Percentiles rank a stretch among this genome's conserved stretches.
phyloP scores from a whole-genome alignment of 2,888 invertebrate genomes.

The Ditula angustiorana region DNA sequence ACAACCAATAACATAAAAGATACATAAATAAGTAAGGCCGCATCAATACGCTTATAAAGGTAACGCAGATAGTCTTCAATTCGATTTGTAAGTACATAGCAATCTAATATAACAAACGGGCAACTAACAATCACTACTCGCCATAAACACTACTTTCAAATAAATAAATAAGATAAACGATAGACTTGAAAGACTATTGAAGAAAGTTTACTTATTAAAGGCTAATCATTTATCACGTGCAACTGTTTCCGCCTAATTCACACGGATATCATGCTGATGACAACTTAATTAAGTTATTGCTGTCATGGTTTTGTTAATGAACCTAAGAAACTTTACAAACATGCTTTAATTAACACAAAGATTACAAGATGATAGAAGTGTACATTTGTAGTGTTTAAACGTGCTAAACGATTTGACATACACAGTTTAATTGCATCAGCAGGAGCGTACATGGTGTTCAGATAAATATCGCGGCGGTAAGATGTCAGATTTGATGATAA shows the following conservation, averaged over 20 bases:
- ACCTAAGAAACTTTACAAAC: slow-evolving; percentile 24
- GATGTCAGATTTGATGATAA: slow-evolving; percentile 21
- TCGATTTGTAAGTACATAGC: neutral
- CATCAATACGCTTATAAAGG: too few relatives aligned
- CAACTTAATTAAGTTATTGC: slow-evolving; percentile 20
- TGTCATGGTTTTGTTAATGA: slow-evolving; percentile 16
- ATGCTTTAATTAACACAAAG: slow-evolving; percentile 31
- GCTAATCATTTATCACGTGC: slow-evolving; percentile 26
- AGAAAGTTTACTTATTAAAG: slow-evolving; percentile 14
- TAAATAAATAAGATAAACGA: neutral
- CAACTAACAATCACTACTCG: neutral
- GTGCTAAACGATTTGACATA: slow-evolving; percentile 38
- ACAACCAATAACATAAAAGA: too few relatives aligned
- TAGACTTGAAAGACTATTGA: neutral
- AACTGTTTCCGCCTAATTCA: slow-evolving; percentile 15
- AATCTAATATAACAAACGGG: neutral
- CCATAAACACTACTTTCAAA: slow-evolving; percentile 5
- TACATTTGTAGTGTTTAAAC: slow-evolving; percentile 6
- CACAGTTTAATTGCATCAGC: slow-evolving; percentile 41
- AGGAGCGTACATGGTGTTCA: slow-evolving; percentile 35
- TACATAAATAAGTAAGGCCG: too few relatives aligned
- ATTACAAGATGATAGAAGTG: slow-evolving; percentile 32
- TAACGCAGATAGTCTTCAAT: neutral
- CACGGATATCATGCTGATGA: slow-evolving; percentile 34
- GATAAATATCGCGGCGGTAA: neutral